These are phyloP conservation scores for Balanococcus diminutus DNA, from an alignment of 2,888 invertebrate genomes.

Conservation along the genomic window DNA sequence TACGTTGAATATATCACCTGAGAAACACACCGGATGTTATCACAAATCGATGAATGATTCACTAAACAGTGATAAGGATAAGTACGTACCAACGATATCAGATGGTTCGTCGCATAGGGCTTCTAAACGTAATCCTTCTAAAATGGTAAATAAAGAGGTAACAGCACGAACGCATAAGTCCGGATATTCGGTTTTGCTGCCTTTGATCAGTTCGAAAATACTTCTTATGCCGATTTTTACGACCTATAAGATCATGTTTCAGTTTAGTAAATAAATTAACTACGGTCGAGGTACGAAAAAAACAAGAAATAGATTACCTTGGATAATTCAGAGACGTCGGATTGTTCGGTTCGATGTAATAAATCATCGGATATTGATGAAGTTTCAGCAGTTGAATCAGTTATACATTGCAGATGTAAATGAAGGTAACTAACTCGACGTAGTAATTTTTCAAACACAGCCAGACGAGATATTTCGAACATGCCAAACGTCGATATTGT, in stretches of 20 bases:
- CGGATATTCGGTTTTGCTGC: constrained; percentile 82
- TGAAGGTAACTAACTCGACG: constrained; percentile 44
- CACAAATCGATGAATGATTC: neutral
- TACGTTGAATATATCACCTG: constrained; percentile 82
- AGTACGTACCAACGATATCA: constrained; percentile 71
- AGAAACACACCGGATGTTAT: constrained; percentile 61
- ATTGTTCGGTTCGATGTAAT: neutral
- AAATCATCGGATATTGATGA: neutral
- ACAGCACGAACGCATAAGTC: constrained; percentile 86
- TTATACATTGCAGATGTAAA: constrained; percentile 32
- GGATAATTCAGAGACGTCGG: constrained; percentile 29
- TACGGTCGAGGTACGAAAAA: neutral
- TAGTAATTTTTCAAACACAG: constrained; percentile 53
- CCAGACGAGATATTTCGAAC: constrained; percentile 45
- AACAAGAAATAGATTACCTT: constrained; percentile 14
- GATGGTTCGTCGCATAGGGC: constrained; percentile 81
- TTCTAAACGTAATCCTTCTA: constrained; percentile 89
- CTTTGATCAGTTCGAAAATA: constrained; percentile 88
- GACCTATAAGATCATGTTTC: constrained; percentile 65
- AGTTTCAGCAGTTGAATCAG: constrained; percentile 3
- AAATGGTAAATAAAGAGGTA: constrained; percentile 83
- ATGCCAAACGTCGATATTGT: constrained; percentile 50
- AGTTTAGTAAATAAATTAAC: neutral
- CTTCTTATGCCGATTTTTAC: constrained; percentile 83
- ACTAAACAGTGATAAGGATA: neutral